Evolutionary conservation across 2,113 vertebrate genomes (phyloP), one percentile per base, ranked within the genome.

Genomic region (Anolis carolinensis): DNA sequence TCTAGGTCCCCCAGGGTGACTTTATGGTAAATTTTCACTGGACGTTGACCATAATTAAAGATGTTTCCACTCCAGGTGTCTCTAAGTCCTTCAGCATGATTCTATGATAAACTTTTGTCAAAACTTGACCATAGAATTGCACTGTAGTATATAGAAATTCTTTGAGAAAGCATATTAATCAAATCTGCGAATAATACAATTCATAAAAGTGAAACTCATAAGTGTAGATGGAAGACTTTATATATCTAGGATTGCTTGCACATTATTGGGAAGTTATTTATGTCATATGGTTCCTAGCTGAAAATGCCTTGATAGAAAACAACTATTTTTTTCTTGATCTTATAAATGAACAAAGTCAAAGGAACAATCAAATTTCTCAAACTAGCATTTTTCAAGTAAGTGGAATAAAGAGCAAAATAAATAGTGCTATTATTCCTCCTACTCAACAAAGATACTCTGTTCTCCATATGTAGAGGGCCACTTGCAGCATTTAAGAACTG

Each of bases 401-500:
- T 87, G 71, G 70, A 74, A 90, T 71, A 67, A 89, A 85, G 71
- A 79, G n/a, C 68, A 70, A 84, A 85, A 39, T 77, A 83, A 91
- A 86, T 30, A 82, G 55, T 3, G 81, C 32, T 83, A 2, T 55
- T 81, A 86, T 78, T 91, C 71, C 59, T 87, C 82, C 79, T 86
- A 39, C 18, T 79, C 0, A 0, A 4, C 48, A 44, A 4, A 36
- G 65, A 87, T 78, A 75, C 89, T 87, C 85, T 14, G 1, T 10
- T 89, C n/a, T 63, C 68, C 83, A 68, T 25, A 70, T 83, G 55
- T 88, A 79, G 90, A 92, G 87, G 82, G 83, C 32, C 0, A 8
- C 52, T 89, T 88, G 36, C 73, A 90, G 75, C 0, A 0, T 86
- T 91, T 92, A 90, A 84, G 81, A 94, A 86, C 23, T 48, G 91